Evolutionary conservation across 2,113 vertebrate genomes (phyloP), one percentile per base, ranked within the genome.

Genomic region (Siphamia tubifer): DNA sequence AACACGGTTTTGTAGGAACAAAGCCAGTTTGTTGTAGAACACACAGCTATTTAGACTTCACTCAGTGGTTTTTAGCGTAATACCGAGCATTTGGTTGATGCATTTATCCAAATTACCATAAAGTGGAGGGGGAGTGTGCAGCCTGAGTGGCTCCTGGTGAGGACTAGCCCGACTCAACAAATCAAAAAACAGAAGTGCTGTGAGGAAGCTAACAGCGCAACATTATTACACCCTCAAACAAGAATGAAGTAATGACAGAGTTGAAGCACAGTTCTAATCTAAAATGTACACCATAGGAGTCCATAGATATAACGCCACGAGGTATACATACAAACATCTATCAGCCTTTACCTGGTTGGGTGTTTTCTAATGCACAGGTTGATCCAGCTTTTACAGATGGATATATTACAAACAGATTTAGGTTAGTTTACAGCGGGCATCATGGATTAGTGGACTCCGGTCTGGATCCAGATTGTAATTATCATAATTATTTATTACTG

Each of bases 1-100:
- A 4, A 25, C 44, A 32, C 8, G 0, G 45, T 61, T 69, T 47
- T 58, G 30, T 45, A 28, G 64, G 51, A 73, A 55, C 25, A 70
- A 48, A 53, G 51, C 71, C 64, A 45, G 55, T 58, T 30, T 7
- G 30, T 11, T 61, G 24, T 4, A 30, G 30, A 36, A 39, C 25
- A 68, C 4, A 13, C 10, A 21, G 23, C 10, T 31, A 21, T 45
- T 32, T 6, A 36, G 44, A 66, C 35, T 54, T 55, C 20, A 30
- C 34, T 34, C 28, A 17, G 21, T 28, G 8, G 60, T n/a, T 55
- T 17, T 68, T 54, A 31, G 17, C 23, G 40, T 42, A 67, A 49
- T 36, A 63, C 15, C 43, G 15, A 61, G 11, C 25, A 56, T 43
- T 47, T 61, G 45, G 28, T 36, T 2, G 34, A 60, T 2, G 34